Evolutionary conservation across 37 sponge, comb jelly and placozoan genomes (phyloP).

Genomic region (Cladorhizidae sp.): DNA sequence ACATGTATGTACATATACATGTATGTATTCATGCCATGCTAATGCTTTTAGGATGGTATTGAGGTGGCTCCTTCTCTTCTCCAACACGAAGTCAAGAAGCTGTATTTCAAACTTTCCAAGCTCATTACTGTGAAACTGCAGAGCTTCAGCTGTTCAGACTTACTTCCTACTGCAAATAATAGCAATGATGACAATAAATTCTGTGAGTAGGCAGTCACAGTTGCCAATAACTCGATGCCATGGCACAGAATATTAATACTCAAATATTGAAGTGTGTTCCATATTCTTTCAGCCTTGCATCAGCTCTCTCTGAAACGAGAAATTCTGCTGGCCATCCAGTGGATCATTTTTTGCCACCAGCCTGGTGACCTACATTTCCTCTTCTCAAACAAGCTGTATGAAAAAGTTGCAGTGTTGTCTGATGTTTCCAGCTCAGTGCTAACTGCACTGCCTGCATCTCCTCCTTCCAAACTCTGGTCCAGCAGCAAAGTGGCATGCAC

Average conservation of each 20-base stretch:
- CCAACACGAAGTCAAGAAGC: constrained; percentile 52
- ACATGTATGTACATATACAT: background rate
- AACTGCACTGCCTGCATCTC: background rate
- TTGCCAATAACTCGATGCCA: background rate
- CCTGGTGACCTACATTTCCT: constrained; percentile 52
- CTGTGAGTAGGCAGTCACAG: background rate
- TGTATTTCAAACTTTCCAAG: constrained; percentile 29
- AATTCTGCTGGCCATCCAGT: constrained; percentile 50
- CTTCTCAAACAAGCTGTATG: constrained; percentile 22
- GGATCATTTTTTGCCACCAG: constrained; percentile 39
- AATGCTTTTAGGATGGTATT: constrained; percentile 24
- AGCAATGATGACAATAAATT: background rate
- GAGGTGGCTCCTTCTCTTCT: constrained; percentile 41
- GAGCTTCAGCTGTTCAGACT: background rate
- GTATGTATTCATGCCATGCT: constrained; percentile 1
- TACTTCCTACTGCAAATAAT: background rate
- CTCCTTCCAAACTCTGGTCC: background rate
- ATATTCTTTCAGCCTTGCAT: background rate
- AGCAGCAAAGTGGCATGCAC: constrained; percentile 1
- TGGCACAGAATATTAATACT: background rate
- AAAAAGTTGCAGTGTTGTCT: constrained; percentile 21
- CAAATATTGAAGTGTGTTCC: background rate
- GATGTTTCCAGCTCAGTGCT: constrained; percentile 24
- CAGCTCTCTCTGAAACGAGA: constrained; percentile 1
- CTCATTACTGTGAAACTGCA: constrained; percentile 13